Evolutionary conservation across 2,113 vertebrate species (phyloP).

Genomic region (Embiotoca jacksoni): DNA sequence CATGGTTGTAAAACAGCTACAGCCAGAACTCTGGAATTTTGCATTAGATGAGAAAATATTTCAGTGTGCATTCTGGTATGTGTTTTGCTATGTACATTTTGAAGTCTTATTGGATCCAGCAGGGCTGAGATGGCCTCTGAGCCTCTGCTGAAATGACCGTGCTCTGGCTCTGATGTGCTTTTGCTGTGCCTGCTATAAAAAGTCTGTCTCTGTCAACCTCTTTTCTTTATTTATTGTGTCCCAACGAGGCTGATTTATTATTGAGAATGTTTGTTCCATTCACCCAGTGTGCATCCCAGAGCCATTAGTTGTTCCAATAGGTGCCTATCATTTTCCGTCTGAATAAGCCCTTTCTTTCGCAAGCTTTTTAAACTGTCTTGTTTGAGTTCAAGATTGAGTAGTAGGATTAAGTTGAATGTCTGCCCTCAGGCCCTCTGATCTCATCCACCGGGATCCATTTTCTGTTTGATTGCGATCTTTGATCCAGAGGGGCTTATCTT

Average conservation of each 20-base stretch:
- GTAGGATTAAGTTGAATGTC: slow-evolving; percentile 60
- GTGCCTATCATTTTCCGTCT: slow-evolving; percentile 50
- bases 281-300: slow-evolving; percentile 47
- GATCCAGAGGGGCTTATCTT: slow-evolving; percentile 55
- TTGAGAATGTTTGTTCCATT: slow-evolving; percentile 61
- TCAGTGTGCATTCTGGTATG: neutral
- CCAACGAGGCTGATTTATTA: slow-evolving; percentile 62
- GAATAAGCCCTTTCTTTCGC: slow-evolving; percentile 36
- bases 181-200: slow-evolving; percentile 37
- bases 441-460: slow-evolving; percentile 42
- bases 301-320: slow-evolving; percentile 52
- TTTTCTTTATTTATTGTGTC: slow-evolving; percentile 39
- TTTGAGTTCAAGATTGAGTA: slow-evolving; percentile 68
- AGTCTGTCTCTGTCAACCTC: slow-evolving; percentile 61
- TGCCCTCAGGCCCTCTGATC: slow-evolving; percentile 52
- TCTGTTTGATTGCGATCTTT: slow-evolving; percentile 41
- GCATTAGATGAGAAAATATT: neutral
- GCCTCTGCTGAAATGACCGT: slow-evolving; percentile 35
- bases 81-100: slow-evolving; percentile 28
- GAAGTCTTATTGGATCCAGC: slow-evolving; percentile 43
- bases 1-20: neutral
- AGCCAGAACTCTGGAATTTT: slow-evolving; percentile 5
- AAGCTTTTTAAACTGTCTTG: slow-evolving; percentile 57
- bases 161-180: slow-evolving; percentile 33
- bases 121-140: slow-evolving; percentile 14